Conservation (phyloP, 2,888 invertebrate species). For the Tortrix viridana region DNA sequence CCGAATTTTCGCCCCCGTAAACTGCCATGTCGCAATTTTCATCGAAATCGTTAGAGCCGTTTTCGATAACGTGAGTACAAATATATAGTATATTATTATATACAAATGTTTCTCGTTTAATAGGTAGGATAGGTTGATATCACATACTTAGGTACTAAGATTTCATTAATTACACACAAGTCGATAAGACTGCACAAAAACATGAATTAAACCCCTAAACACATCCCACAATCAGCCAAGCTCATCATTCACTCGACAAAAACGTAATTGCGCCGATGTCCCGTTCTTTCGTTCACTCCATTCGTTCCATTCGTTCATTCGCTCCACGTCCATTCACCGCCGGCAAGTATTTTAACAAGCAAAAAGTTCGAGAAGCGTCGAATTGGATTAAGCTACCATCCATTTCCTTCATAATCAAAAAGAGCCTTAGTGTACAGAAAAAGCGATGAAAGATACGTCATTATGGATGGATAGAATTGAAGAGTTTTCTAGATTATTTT, state of each 20-base stretch:
- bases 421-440: not conserved
- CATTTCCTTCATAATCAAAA: not conserved
- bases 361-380: constrained; percentile 57
- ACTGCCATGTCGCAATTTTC: too few relatives aligned
- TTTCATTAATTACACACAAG: not conserved
- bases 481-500: too few relatives aligned
- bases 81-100: too few relatives aligned
- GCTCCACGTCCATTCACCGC: constrained; percentile 56
- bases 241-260: constrained; percentile 33
- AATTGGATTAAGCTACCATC: constrained; percentile 41
- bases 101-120: too few relatives aligned
- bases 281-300: constrained; percentile 37
- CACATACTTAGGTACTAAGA: not conserved
- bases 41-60: too few relatives aligned
- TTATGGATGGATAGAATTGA: too few relatives aligned
- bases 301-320: constrained; percentile 49
- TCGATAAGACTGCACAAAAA: constrained; percentile 14
- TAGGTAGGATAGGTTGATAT: too few relatives aligned
- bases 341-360: constrained; percentile 69
- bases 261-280: constrained; percentile 38
- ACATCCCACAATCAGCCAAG: constrained; percentile 26
- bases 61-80: too few relatives aligned
- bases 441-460: not conserved
- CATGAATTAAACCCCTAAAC: constrained; percentile 32
- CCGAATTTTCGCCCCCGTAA: too few relatives aligned